Percentiles rank a stretch among this genome's conserved stretches.
phyloP scores from a whole-genome alignment of 2,888 invertebrate species.

The Alloscopus bannaensis region DNA sequence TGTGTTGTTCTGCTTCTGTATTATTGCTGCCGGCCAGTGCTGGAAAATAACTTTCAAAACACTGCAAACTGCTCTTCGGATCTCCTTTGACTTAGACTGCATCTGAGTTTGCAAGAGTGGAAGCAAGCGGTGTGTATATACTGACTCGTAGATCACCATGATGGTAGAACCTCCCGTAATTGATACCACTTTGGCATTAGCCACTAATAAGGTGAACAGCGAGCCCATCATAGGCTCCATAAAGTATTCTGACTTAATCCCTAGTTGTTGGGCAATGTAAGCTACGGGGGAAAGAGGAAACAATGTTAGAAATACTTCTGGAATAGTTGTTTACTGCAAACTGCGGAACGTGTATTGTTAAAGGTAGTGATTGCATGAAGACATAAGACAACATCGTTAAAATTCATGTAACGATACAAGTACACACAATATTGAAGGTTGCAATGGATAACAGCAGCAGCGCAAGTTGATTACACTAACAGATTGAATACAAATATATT shows the following conservation, averaged over 20 bases:
- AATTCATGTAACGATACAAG: too few species aligned
- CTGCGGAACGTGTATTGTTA: too few species aligned
- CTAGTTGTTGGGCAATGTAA: constrained; percentile 90
- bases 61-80: constrained; percentile 87
- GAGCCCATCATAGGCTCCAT: constrained; percentile 88
- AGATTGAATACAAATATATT: too few species aligned
- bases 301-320: too few species aligned
- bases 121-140: constrained; percentile 85
- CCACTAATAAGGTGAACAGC: constrained; percentile 93
- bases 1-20: constrained; percentile 87
- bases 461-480: too few species aligned
- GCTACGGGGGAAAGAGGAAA: too few species aligned
- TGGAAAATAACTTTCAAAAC: constrained; percentile 88
- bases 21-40: constrained; percentile 88
- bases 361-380: too few species aligned
- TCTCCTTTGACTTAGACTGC: constrained; percentile 93
- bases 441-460: too few species aligned
- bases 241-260: constrained; percentile 89
- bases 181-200: constrained; percentile 90
- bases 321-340: too few species aligned
- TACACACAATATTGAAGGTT: too few species aligned
- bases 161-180: constrained; percentile 64
- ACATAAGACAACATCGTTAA: too few species aligned
- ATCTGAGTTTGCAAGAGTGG: constrained; percentile 87
- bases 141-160: constrained; percentile 68